Conservation (phyloP, 2,113 vertebrate genomes). For the Stercorarius parasiticus region DNA sequence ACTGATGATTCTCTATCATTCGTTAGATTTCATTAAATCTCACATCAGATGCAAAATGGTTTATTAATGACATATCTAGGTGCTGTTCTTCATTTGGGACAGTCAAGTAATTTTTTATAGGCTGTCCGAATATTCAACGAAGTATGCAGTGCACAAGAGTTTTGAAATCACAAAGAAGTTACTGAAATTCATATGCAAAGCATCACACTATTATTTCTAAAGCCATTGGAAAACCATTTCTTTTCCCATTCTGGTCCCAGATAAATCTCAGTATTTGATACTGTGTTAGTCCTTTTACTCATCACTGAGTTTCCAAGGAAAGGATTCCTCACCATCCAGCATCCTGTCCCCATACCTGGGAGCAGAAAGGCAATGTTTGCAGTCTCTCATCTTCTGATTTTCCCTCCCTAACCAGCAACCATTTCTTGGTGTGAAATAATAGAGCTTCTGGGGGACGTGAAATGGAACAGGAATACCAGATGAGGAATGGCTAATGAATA, state of each 20-base stretch:
- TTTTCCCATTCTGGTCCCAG: background rate
- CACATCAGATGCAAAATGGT: background rate
- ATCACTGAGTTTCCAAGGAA: background rate
- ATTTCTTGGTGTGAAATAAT: background rate
- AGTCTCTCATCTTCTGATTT: background rate
- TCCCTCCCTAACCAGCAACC: background rate
- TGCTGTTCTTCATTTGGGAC: background rate
- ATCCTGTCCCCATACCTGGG: background rate
- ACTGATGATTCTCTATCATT: background rate
- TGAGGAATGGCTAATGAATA: background rate
- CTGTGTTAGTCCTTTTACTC: background rate
- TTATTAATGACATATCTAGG: conserved; percentile 14
- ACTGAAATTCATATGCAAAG: background rate
- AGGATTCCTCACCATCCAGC: background rate
- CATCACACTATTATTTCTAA: background rate
- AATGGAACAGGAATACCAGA: background rate
- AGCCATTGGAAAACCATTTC: background rate
- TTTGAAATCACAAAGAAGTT: background rate
- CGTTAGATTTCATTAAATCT: background rate
- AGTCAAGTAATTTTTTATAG: background rate
- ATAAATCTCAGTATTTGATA: background rate
- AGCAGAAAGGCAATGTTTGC: background rate
- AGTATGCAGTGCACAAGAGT: background rate
- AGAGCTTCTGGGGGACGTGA: background rate
- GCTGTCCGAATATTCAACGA: background rate